Percentiles rank a stretch among this genome's conserved stretches.
phyloP scores from a whole-genome alignment of 2,888 invertebrate species.

The Coecobrya sp. region DNA sequence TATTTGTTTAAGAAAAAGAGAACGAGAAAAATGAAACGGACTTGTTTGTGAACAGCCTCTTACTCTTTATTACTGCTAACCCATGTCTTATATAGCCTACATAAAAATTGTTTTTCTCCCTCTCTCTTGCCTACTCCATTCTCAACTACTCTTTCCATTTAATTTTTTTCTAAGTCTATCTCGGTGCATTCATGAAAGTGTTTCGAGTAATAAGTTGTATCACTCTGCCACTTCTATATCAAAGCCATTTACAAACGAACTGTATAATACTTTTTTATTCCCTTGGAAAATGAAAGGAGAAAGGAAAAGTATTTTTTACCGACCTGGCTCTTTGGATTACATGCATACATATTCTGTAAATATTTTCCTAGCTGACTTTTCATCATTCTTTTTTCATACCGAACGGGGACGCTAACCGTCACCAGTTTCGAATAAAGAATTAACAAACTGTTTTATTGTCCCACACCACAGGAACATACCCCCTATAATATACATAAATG shows the following conservation, averaged over 20 bases:
- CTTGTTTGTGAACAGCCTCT: conserved; percentile 40
- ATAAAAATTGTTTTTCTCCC: conserved; percentile 28
- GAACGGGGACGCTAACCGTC: not conserved
- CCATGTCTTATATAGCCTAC: conserved; percentile 11
- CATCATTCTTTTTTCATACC: not conserved
- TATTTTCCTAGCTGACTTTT: not conserved
- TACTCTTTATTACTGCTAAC: conserved; percentile 45
- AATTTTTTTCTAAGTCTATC: not conserved
- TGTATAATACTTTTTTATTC: too few species aligned
- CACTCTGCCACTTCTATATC: not conserved
- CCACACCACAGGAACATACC: not conserved
- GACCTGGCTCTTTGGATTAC: not conserved
- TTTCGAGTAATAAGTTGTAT: not conserved
- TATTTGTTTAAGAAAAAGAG: conserved; percentile 28
- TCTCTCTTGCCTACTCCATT: not conserved
- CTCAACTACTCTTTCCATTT: conserved; percentile 45
- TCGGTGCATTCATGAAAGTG: not conserved
- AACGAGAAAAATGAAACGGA: conserved; percentile 44
- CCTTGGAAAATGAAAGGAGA: not conserved
- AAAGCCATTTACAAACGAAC: not conserved
- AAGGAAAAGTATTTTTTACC: not conserved
- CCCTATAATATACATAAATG: not conserved
- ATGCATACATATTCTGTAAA: not conserved
- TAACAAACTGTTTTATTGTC: conserved; percentile 28
- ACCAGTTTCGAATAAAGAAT: not conserved